Percentiles rank a stretch among this genome's conserved stretches.
Conservation (phyloP, 2,113 vertebrate species). For the Gallinago paraguaiae region DNA sequence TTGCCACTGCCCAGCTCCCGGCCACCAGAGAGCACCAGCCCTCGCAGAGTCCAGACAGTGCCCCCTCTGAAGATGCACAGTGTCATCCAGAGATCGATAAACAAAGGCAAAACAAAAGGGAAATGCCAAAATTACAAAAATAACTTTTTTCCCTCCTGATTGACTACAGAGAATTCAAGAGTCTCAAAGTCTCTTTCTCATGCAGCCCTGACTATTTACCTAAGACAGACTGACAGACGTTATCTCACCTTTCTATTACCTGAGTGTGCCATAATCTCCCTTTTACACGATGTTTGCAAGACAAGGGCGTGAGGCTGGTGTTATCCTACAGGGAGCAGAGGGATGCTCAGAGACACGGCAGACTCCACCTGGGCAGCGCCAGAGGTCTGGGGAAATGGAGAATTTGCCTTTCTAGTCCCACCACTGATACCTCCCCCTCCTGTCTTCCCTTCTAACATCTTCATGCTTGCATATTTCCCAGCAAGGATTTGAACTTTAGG, state of each 20-base stretch:
- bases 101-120: not conserved
- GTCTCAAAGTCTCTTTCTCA: not conserved
- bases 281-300: not conserved
- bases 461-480: not conserved
- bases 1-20: not conserved
- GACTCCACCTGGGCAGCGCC: too few relatives aligned
- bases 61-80: fast-evolving
- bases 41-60: fast-evolving
- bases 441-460: not conserved
- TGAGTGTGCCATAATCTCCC: not conserved
- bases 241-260: not conserved
- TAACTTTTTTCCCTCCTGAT: too few relatives aligned
- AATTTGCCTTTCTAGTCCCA: not conserved
- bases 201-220: not conserved
- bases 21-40: not conserved
- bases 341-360: fast-evolving
- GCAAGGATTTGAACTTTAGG: not conserved
- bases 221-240: fast-evolving
- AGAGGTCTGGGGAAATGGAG: not conserved
- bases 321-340: not conserved
- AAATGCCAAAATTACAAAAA: not conserved
- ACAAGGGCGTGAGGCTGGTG: not conserved
- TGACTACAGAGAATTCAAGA: fast-evolving
- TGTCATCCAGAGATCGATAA: too few relatives aligned
- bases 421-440: not conserved